Percentiles rank a stretch among this genome's conserved stretches.
phyloP scores from a whole-genome alignment of 2,888 invertebrate genomes.

The Pilophorus perplexus region DNA sequence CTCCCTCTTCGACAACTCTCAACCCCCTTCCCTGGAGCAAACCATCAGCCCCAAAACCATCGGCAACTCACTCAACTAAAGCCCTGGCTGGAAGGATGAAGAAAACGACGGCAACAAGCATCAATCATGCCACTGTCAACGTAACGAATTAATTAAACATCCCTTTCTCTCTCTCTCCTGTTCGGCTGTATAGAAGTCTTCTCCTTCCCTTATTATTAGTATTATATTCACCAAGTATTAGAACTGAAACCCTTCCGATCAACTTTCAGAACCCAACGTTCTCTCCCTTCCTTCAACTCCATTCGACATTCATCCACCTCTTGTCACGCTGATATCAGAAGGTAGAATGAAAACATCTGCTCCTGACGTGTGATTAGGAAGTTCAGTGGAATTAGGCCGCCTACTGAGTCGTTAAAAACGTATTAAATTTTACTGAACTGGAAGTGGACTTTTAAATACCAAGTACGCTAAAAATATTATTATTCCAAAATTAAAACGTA shows the following conservation, averaged over 20 bases:
- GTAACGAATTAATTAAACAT: slow-evolving; percentile 47
- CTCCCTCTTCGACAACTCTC: neutral
- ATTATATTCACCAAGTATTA: slow-evolving; percentile 37
- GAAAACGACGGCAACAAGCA: slow-evolving; percentile 46
- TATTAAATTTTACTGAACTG: too few relatives aligned
- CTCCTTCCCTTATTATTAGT: slow-evolving; percentile 37
- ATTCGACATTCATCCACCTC: slow-evolving; percentile 33
- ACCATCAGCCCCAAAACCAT: slow-evolving; percentile 18
- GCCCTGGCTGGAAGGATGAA: slow-evolving; percentile 23
- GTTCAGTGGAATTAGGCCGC: too few relatives aligned
- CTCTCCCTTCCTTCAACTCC: slow-evolving; percentile 20
- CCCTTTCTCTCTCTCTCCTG: slow-evolving; percentile 39
- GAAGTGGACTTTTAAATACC: too few relatives aligned
- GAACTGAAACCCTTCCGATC: slow-evolving; percentile 34
- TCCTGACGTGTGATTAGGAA: slow-evolving; percentile 19
- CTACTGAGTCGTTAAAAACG: too few relatives aligned
- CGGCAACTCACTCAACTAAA: slow-evolving; percentile 27
- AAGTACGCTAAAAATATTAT: too few relatives aligned
- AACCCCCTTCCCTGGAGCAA: neutral
- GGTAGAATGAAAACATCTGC: slow-evolving; percentile 30
- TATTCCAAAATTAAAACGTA: too few relatives aligned
- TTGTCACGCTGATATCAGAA: slow-evolving; percentile 8
- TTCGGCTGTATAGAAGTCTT: too few relatives aligned
- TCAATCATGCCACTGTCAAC: slow-evolving; percentile 47
- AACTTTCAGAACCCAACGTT: slow-evolving; percentile 12